Evolutionary conservation across 2,888 invertebrate species (phyloP).

Genomic region (Aphodius granarius): DNA sequence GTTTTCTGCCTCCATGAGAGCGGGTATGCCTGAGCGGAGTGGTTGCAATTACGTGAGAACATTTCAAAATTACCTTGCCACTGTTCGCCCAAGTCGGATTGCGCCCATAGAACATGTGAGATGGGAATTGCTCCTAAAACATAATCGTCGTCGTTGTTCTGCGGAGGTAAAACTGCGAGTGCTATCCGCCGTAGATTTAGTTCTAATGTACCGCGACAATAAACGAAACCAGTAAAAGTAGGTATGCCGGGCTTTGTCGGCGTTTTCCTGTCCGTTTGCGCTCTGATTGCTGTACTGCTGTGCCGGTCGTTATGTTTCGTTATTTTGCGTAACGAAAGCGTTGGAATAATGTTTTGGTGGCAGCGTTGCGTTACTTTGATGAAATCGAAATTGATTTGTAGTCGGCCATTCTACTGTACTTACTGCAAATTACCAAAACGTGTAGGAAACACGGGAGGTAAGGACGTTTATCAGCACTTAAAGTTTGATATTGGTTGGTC

Average conservation of each 20-base stretch:
- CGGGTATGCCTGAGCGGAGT: not conserved
- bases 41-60: slow-evolving; percentile 19
- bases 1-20: slow-evolving; percentile 12
- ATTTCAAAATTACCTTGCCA: slow-evolving; percentile 20
- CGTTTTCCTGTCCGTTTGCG: slow-evolving; percentile 1
- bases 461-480: no score
- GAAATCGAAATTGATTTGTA: not conserved
- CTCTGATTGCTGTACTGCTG: slow-evolving; percentile 6
- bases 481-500: no score
- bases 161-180: not conserved
- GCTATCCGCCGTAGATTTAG: not conserved
- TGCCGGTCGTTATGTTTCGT: not conserved
- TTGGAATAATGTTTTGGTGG: not conserved
- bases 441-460: no score
- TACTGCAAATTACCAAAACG: no score
- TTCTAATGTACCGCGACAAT: not conserved
- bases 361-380: not conserved
- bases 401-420: not conserved
- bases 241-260: not conserved
- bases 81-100: not conserved
- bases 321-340: slow-evolving; percentile 4
- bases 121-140: not conserved
- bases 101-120: not conserved
- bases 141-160: not conserved
- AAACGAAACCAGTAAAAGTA: slow-evolving; percentile 10